A percentile compares a stretch with the other conserved stretches of the same genome.
These are phyloP conservation scores for Mimas tiliae DNA, from an alignment of 2,888 invertebrate species.

Conservation along the genomic window DNA sequence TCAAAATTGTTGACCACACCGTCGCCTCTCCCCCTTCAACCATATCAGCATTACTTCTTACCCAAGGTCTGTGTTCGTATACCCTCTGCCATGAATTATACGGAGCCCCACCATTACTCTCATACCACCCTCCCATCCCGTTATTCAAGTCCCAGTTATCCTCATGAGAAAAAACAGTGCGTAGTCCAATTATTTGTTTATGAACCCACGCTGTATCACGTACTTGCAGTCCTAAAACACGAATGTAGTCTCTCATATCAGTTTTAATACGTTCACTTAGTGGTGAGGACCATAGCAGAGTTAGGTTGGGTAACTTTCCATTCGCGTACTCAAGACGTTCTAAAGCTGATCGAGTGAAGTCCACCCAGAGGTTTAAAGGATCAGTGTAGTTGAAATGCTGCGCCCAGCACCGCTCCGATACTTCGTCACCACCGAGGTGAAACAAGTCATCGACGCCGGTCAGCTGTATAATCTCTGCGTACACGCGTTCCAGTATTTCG, in stretches of 20 bases:
- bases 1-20: constrained; percentile 91
- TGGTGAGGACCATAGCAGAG: constrained; percentile 61
- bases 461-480: constrained; percentile 88
- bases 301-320: constrained; percentile 61
- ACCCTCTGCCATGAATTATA: constrained; percentile 94
- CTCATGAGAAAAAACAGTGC: constrained; percentile 91
- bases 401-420: constrained; percentile 90
- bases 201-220: constrained; percentile 88
- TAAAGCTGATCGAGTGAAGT: constrained; percentile 87
- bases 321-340: constrained; percentile 83
- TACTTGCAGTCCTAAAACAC: constrained; percentile 73
- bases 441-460: constrained; percentile 91
- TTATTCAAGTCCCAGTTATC: constrained; percentile 94
- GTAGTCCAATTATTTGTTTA: constrained; percentile 80
- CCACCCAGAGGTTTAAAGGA: constrained; percentile 88
- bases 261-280: constrained; percentile 55
- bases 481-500: constrained; percentile 88
- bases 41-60: constrained; percentile 61
- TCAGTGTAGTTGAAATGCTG: constrained; percentile 86
- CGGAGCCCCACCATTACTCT: constrained; percentile 90
- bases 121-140: constrained; percentile 91
- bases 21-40: constrained; percentile 91
- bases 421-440: constrained; percentile 91
- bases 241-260: constrained; percentile 54
- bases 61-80: constrained; percentile 91